Base-by-base conservation (phyloP, 2,113 vertebrate species). In the Thunnus maccoyii region DNA sequence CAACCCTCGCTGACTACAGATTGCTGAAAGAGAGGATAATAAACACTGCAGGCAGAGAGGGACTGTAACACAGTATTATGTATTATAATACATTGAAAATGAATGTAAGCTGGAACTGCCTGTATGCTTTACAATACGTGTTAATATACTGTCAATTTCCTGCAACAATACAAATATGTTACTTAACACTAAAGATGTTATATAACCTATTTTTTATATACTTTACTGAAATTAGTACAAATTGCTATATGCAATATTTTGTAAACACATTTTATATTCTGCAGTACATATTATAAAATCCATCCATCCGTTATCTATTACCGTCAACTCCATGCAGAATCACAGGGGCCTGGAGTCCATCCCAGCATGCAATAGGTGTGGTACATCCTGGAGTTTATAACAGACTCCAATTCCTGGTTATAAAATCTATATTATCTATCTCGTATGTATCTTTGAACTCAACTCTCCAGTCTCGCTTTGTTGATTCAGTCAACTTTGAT, bases 351-450 rank as follows among this genome's bases (percentile, higher is more conserved):
- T 22, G 44, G 36, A 22, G 36, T 3, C 41, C 15, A 64, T 64
- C 62, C 41, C 62, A 64, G 13, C 44, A 48, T 64, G 41, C 62
- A 64, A 9, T 64, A 41, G 44, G n/a, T 64, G 62, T 48, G 41
- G 61, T 63, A 22, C 20, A 20, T 46, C 41, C 61, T 46, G 61
- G 9, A 36, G 32, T 36, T 41, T 41, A 9, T 8, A 5, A 41
- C 36, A 41, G 36, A 1, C 36, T 41, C 36, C 36, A 41, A 41
- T 41, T 41, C 4, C 7, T 41, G 1, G 36, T 41, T 9, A 41
- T 41, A 41, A 41, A 41, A 9, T 41, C 5, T 41, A 41, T 41
- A 41, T 36, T 36, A 36, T 36, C 5, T 36, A 36, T 41, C 36
- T 1, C 36, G 6, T 41, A 41, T 41, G 36, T 41, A 41, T 41